Evolutionary conservation across 2,888 invertebrate genomes (phyloP).

Genomic region (Neuroscelio doddi): DNA sequence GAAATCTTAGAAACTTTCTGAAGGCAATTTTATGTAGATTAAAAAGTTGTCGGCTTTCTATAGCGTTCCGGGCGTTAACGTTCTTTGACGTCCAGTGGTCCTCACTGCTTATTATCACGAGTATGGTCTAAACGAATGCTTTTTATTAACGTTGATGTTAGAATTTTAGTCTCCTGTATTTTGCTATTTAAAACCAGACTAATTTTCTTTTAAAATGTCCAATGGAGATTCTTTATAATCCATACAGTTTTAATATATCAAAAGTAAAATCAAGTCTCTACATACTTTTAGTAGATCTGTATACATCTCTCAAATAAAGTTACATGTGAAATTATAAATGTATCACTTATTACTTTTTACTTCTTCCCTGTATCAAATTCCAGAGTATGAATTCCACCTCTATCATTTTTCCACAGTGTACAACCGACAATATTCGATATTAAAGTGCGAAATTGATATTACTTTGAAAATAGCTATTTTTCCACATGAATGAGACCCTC

Average conservation of each 20-base stretch:
- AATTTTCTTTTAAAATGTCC: too few species aligned
- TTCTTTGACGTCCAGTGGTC: constrained; percentile 32
- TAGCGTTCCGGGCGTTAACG: constrained; percentile 34
- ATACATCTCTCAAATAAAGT: too few species aligned
- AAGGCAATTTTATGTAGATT: constrained; percentile 44
- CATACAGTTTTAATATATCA: too few species aligned
- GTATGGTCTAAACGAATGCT: constrained; percentile 4
- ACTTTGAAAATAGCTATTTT: constrained; percentile 21
- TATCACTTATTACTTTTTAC: neutral
- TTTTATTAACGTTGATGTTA: constrained; percentile 26
- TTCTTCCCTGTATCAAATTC: neutral
- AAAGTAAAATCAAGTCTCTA: too few species aligned
- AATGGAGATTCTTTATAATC: too few species aligned
- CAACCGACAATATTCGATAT: constrained; percentile 1
- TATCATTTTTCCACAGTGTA: neutral
- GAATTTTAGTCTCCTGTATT: too few species aligned
- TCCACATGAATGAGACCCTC: constrained; percentile 25
- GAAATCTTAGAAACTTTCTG: constrained; percentile 41
- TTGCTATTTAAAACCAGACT: too few species aligned
- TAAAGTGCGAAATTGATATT: constrained; percentile 26
- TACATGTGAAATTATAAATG: neutral
- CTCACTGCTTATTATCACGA: too few species aligned
- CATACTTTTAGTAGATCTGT: too few species aligned
- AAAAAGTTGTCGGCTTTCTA: constrained; percentile 41
- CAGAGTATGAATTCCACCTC: too few species aligned